phyloP scores from a whole-genome alignment of 2,797 vertebrate species.

The Pagetopsis macropterus region DNA sequence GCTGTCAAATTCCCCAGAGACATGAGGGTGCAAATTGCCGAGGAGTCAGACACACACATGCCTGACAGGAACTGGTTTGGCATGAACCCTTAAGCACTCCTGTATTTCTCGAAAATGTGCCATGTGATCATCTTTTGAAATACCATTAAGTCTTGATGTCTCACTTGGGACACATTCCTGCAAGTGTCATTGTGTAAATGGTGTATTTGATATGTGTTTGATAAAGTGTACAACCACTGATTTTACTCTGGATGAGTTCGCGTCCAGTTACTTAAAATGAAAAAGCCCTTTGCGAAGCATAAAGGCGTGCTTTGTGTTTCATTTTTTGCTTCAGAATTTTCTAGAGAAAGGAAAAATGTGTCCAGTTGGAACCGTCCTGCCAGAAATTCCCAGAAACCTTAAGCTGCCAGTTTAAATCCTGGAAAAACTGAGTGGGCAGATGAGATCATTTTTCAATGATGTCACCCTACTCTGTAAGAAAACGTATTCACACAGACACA shows the following conservation, averaged over 20 bases:
- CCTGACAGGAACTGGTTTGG: conserved; percentile 15
- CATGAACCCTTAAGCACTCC: conserved; percentile 41
- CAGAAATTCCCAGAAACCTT: conserved; percentile 53
- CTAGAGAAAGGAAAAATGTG: not conserved
- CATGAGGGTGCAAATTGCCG: conserved; percentile 33
- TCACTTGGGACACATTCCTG: conserved; percentile 1
- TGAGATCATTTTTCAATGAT: conserved; percentile 68
- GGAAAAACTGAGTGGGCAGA: conserved; percentile 55
- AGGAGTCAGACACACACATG: conserved; percentile 24
- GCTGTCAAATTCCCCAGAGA: conserved; percentile 54
- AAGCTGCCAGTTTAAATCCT: conserved; percentile 40
- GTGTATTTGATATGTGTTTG: conserved; percentile 28
- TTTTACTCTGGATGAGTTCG: conserved; percentile 30
- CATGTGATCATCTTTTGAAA: conserved; percentile 30
- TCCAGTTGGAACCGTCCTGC: conserved; percentile 13
- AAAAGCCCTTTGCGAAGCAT: conserved; percentile 50
- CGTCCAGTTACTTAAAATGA: conserved; percentile 52
- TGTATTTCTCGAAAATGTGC: conserved; percentile 1
- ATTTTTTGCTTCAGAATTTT: conserved; percentile 1
- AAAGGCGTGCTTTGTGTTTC: conserved; percentile 25
- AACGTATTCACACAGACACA: conserved; percentile 7
- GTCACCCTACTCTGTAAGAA: conserved; percentile 1
- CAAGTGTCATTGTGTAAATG: conserved; percentile 7
- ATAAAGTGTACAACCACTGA: conserved; percentile 7
- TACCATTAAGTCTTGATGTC: conserved; percentile 20